phyloP scores from a whole-genome alignment of 2,113 vertebrate genomes.

The Electrona antarctica region DNA sequence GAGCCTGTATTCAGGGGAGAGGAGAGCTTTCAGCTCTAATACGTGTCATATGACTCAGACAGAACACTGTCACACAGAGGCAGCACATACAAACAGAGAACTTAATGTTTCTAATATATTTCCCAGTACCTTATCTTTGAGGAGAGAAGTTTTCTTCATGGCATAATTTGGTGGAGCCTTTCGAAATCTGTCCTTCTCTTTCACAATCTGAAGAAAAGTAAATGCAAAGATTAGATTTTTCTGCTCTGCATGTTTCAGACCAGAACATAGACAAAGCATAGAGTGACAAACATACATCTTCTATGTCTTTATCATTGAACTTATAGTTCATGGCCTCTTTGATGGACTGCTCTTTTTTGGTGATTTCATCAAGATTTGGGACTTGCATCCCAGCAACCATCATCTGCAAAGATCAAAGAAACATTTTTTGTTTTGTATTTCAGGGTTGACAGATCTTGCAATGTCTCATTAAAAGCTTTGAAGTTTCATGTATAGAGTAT shows the following conservation, averaged over 20 bases:
- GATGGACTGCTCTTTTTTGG: constrained; percentile 96
- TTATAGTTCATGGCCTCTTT: constrained; percentile 98
- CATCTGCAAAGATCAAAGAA: constrained; percentile 81
- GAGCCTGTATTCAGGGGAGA: too few species aligned
- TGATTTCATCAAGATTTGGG: constrained; percentile 96
- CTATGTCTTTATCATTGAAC: constrained; percentile 98
- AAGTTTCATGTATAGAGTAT: neutral
- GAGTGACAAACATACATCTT: constrained; percentile 84
- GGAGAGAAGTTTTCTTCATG: constrained; percentile 97
- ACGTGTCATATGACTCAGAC: too few species aligned
- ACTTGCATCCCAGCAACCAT: constrained; percentile 95
- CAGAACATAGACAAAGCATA: neutral
- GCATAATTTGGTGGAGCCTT: constrained; percentile 98
- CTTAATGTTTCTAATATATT: too few species aligned
- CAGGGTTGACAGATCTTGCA: too few species aligned
- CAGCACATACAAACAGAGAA: too few species aligned
- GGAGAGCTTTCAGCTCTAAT: too few species aligned
- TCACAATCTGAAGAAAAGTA: constrained; percentile 87
- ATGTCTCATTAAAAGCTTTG: too few species aligned
- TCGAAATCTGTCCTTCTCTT: constrained; percentile 97
- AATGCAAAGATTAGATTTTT: accelerated
- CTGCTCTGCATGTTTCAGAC: neutral
- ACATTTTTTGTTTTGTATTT: too few species aligned
- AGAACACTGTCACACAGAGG: too few species aligned
- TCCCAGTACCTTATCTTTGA: constrained; percentile 95